phyloP scores from a whole-genome alignment of 2,888 invertebrate genomes.

The Drosophila phalerata region DNA sequence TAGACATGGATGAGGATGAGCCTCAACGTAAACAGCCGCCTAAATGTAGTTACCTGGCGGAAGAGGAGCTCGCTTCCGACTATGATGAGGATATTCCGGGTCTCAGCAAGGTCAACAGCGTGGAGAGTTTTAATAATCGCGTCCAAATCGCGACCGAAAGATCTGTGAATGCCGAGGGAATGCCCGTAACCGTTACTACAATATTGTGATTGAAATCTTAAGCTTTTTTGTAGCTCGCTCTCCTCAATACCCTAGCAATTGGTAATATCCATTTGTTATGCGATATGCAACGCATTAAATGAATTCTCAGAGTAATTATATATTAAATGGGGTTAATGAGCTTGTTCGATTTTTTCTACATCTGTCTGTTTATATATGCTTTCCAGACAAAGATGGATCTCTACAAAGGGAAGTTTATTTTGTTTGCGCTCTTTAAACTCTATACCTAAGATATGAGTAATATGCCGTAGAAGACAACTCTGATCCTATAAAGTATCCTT shows the following conservation, averaged over 20 bases:
- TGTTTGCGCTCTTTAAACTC: not conserved
- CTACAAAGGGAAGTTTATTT: not conserved
- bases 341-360: not conserved
- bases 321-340: not conserved
- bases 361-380: not conserved
- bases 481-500: not conserved
- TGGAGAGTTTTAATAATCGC: constrained; percentile 77
- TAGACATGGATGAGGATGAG: constrained; percentile 52
- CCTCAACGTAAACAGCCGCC: constrained; percentile 26
- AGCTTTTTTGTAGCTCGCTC: constrained; percentile 3
- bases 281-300: not conserved
- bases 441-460: not conserved
- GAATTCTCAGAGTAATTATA: not conserved
- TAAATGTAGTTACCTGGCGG: constrained; percentile 70
- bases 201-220: constrained; percentile 83
- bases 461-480: constrained; percentile 9
- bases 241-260: not conserved
- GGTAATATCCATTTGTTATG: not conserved
- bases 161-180: constrained; percentile 82
- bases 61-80: constrained; percentile 76
- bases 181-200: constrained; percentile 84
- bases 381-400: not conserved
- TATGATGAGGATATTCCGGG: constrained; percentile 82
- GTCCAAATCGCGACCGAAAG: constrained; percentile 80
- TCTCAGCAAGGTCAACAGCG: constrained; percentile 77